Base-by-base conservation (phyloP, 2,113 vertebrate species). In the Triplophysa dalaica region DNA sequence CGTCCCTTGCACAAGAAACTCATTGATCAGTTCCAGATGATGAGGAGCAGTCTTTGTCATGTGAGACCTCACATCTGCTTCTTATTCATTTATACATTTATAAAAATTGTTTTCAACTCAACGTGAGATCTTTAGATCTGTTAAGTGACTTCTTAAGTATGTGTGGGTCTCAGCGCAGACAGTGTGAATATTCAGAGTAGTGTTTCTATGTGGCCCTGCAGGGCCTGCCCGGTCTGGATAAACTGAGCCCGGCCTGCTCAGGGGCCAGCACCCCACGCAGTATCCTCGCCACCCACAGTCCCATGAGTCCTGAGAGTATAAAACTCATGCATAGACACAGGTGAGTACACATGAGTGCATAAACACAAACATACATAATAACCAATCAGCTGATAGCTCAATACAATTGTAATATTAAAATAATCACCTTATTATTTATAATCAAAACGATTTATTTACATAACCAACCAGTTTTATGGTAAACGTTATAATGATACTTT, bases 21-120 rank as follows among this genome's bases (percentile, higher is more conserved):
- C 80, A 97, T 99, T 0, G 98, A 99, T 88, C 98, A 98, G 91
- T 99, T 99, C 93, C 98, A 99, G 89, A 95, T 99, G 95, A 97
- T 99, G 96, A 92, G 96, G 86, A 96, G 93, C 90, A 98, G 97
- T 86, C 93, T 99, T 69, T 97, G 95, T 82, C 95, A 97, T 0
- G 98, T 99, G 91, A 97, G 94, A 83, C 29, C 17, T 62, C 24
- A 58, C 21, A 43, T 64, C 41, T 66, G 19, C 45, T 63, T 64
- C 43, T 33, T 0, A 26, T 4, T n/a, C 21, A 67, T 13, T 41
- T 12, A 4, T 41, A 38, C 6, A 38, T 38, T 38, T 38, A 38
- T 38, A 7, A 33, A 33, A 4, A 33, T 0, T 6, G 29, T 33
- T 33, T 33, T 33, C 4, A 7, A 38, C 33, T 7, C 33, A 1